Base-by-base conservation (phyloP, 2,797 vertebrate genomes). In the Caiman crocodilus region DNA sequence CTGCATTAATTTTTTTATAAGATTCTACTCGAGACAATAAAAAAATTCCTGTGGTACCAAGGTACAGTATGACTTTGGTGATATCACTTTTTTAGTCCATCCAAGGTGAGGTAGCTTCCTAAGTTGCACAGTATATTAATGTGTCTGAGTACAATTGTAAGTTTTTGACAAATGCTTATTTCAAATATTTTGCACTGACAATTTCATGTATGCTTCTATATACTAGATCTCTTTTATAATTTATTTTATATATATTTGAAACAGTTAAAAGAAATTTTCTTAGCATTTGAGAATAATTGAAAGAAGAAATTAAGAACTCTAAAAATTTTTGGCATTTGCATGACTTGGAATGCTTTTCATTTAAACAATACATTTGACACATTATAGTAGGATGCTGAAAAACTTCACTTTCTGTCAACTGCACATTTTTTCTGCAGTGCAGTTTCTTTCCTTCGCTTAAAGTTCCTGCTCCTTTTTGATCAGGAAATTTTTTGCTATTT, bases 1-100 rank as follows among this genome's bases (percentile, higher is more conserved):
- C 73, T 91, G 81, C 55, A 14, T 76, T 91, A 91, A 83, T 84
- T 92, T 90, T 87, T 96, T 73, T 76, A 56, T 92, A 35, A 90
- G 64, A 82, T 88, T 91, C 76, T 64, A 79, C 90, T 55, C 90
- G 90, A 93, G 93, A 73, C 81, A 82, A 28, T 50, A 88, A 79
- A 75, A 57, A 76, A 87, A 20, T 76, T 65, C 81, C 7, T 0
- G 7, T 71, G 90, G 81, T 86, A 4, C 35, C 73, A 76, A 74
- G 84, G 50, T 14, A 73, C 42, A 64, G 20, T n/a, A 55, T 76
- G 76, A 3, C 65, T 94, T 69, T 74, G 91, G 82, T 69, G 25
- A 14, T 73, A 21, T 50, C 14, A 35, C 32, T 71, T 58, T 78
- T 61, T 67, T 2, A 1, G 87, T 71, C 42, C 30, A 28, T 55